A percentile compares a stretch with the other conserved stretches of the same genome.
phyloP scores from a whole-genome alignment of 2,888 invertebrate genomes.

The Alsophila aescularia region DNA sequence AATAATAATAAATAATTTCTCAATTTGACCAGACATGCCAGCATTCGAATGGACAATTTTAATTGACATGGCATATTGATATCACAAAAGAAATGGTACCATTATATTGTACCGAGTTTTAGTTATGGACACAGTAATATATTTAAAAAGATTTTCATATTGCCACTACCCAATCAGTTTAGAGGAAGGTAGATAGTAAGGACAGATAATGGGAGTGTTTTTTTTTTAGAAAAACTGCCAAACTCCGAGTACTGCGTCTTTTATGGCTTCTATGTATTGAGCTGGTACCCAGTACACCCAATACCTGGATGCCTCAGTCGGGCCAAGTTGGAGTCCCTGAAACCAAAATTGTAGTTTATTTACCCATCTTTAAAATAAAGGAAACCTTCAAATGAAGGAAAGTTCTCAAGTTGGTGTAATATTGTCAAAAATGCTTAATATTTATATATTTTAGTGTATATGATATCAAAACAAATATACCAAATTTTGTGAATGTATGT shows the following conservation, averaged over 20 bases:
- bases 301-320: constrained; percentile 95
- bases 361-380: no score
- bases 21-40: constrained; percentile 79
- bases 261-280: constrained; percentile 95
- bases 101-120: constrained; percentile 63
- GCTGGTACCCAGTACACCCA: constrained; percentile 98
- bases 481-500: no score
- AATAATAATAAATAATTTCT: constrained; percentile 77
- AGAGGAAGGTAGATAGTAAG: constrained; percentile 61
- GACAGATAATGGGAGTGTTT: constrained; percentile 45
- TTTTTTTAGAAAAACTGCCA: constrained; percentile 89
- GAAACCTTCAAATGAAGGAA: no score
- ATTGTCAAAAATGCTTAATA: no score
- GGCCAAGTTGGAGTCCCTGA: constrained; percentile 94
- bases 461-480: no score
- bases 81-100: constrained; percentile 76
- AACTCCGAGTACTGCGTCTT: constrained; percentile 94
- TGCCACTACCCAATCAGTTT: constrained; percentile 76
- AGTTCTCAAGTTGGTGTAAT: no score
- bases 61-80: constrained; percentile 80
- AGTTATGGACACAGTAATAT: constrained; percentile 56
- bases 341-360: constrained; percentile 16
- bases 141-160: constrained; percentile 57
- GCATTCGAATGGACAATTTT: constrained; percentile 76
- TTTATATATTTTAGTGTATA: no score